phyloP scores from a whole-genome alignment of 2,888 invertebrate genomes.

The Erebia epiphron region DNA sequence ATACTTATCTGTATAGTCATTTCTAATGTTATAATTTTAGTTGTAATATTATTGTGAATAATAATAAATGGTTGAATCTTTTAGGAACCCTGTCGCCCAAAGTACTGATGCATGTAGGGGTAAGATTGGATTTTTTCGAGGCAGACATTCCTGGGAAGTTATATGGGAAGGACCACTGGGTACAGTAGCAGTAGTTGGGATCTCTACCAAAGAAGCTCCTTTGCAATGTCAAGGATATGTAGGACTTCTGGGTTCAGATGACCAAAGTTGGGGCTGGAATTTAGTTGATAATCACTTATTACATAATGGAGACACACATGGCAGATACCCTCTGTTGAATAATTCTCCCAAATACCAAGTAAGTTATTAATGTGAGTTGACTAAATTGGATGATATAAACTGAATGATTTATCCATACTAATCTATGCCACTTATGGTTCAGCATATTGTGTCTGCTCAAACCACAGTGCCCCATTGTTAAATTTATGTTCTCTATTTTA shows the following conservation, averaged over 20 bases:
- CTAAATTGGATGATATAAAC: no score
- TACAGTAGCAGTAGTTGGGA: conserved; percentile 98
- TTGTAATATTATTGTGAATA: neutral
- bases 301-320: conserved; percentile 97
- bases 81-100: conserved; percentile 98
- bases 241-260: conserved; percentile 96
- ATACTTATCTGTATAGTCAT: neutral
- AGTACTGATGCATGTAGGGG: conserved; percentile 97
- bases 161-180: conserved; percentile 99
- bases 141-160: conserved; percentile 98
- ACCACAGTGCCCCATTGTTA: no score
- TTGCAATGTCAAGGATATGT: conserved; percentile 98
- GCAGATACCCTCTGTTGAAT: conserved; percentile 95
- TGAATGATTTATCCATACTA: no score
- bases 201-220: conserved; percentile 96
- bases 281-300: conserved; percentile 98
- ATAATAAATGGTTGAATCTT: neutral
- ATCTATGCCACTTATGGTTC: no score
- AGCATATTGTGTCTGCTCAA: no score
- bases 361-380: conserved; percentile 41
- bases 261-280: conserved; percentile 99
- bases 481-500: conserved; percentile 38
- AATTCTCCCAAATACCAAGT: conserved; percentile 99
- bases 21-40: neutral
- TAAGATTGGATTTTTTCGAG: conserved; percentile 95